Evolutionary conservation across 2,888 invertebrate genomes (phyloP).

Genomic region (Helleia helle): DNA sequence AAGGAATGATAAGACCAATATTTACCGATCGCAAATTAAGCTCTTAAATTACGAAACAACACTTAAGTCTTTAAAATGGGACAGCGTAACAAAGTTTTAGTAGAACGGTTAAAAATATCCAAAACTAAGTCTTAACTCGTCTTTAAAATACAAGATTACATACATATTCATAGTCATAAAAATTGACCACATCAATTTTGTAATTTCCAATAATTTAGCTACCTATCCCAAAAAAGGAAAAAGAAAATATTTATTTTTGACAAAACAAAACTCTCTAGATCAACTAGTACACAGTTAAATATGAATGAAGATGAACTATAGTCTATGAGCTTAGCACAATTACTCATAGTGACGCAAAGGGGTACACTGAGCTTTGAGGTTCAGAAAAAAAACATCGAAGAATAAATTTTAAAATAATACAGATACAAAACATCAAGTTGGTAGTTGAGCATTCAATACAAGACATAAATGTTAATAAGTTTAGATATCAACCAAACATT

Average conservation of each 20-base stretch:
- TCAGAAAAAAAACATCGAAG: too few species aligned
- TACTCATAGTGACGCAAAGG: slow-evolving; percentile 66
- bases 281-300: slow-evolving; percentile 24
- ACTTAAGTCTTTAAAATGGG: slow-evolving; percentile 44
- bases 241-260: slow-evolving; percentile 27
- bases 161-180: background rate
- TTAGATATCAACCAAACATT: too few species aligned
- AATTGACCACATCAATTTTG: slow-evolving; percentile 6
- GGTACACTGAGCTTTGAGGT: too few species aligned
- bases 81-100: slow-evolving; percentile 23
- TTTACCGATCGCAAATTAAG: slow-evolving; percentile 68
- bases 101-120: slow-evolving; percentile 5
- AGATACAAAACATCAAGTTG: background rate
- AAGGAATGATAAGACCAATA: slow-evolving; percentile 79
- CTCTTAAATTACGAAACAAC: slow-evolving; percentile 17
- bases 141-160: background rate
- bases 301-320: slow-evolving; percentile 53
- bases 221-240: slow-evolving; percentile 31
- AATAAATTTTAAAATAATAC: too few species aligned
- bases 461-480: too few species aligned
- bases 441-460: too few species aligned
- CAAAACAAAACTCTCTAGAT: slow-evolving; percentile 24
- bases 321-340: slow-evolving; percentile 74
- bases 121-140: slow-evolving; percentile 5
- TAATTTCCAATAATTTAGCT: slow-evolving; percentile 16